Evolutionary conservation across 2,888 invertebrate genomes (phyloP), one percentile per base, ranked within the genome.

Genomic region (Acleris emargana): DNA sequence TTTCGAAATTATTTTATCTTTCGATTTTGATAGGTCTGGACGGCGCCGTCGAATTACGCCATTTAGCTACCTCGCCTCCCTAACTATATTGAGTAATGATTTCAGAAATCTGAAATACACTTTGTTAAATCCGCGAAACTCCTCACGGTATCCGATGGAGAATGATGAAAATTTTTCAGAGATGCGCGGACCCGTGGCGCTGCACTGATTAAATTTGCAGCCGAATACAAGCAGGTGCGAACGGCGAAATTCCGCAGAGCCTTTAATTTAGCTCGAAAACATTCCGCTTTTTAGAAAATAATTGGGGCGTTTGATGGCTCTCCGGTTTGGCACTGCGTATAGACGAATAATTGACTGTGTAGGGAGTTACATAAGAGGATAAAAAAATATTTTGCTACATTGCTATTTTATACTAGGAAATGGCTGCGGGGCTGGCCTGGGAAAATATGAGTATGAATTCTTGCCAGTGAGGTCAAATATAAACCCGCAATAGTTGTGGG

Each of bases 171-270:
- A n/a, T 17, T 18, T 47, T 28, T 28, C 63, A 47, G 64, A 64
- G 53, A 58, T 59, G 58, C 49, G 47, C 38, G 49, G 42, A 5
- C 45, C 18, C 49, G n/a, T 42, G 13, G n/a, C 38, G 57, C 43
- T 62, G 60, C 67, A 53, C 62, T 70, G 68, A 69, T 71, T 68
- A 69, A 71, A 69, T 68, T 68, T 71, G 67, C 71, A 71, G 59
- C 58, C 45, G 68, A 62, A 70, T 66, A 58, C 67, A 61, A 55
- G 63, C 50, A 55, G 58, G 67, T 25, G 58, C 58, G 43, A 54
- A 59, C 53, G 47, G 16, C 9, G n/a, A 7, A 16, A 20, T 45
- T 13, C 60, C 22, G 43, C 47, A n/a, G 17, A 47, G 50, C 62
- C 43, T 60, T 50, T 55, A 64, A 64, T 60, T 60, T 60, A 45